These are phyloP conservation scores for Diorhabda elongata DNA, from an alignment of 1,140 invertebrate species.

Conservation along the genomic window DNA sequence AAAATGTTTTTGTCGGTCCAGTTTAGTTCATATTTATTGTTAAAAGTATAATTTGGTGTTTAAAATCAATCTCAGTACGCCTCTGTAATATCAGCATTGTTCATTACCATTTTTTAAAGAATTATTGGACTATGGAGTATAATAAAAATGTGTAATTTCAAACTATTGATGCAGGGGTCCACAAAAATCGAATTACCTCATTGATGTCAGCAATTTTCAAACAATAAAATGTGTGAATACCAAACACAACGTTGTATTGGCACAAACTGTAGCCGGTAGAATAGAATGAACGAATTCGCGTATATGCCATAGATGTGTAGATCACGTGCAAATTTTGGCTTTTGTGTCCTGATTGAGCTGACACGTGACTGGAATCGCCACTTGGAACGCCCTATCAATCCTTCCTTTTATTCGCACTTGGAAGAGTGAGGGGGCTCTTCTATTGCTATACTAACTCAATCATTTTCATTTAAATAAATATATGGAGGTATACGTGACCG, in stretches of 20 bases:
- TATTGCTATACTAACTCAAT: conserved; percentile 16
- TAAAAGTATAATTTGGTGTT: too few relatives aligned
- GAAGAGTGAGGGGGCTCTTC: conserved; percentile 9
- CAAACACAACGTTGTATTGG: conserved; percentile 25
- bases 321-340: conserved; percentile 41
- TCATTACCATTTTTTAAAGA: too few relatives aligned
- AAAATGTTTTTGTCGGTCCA: too few relatives aligned
- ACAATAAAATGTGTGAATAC: conserved; percentile 28
- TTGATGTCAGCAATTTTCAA: conserved; percentile 25
- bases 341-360: conserved; percentile 42
- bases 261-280: conserved; percentile 20
- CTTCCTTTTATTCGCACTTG: conserved; percentile 28
- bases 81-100: too few relatives aligned
- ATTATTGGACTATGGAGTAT: too few relatives aligned
- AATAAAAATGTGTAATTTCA: too few relatives aligned
- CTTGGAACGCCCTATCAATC: conserved; percentile 32
- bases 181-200: conserved; percentile 20
- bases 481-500: neutral
- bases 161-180: neutral
- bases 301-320: conserved; percentile 27
- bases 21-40: too few relatives aligned
- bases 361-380: conserved; percentile 41
- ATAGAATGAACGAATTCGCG: conserved; percentile 16
- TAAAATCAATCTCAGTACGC: too few relatives aligned
- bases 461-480: conserved; percentile 14